Conservation (phyloP, 2,797 vertebrate genomes). For the Intellagama lesueurii region DNA sequence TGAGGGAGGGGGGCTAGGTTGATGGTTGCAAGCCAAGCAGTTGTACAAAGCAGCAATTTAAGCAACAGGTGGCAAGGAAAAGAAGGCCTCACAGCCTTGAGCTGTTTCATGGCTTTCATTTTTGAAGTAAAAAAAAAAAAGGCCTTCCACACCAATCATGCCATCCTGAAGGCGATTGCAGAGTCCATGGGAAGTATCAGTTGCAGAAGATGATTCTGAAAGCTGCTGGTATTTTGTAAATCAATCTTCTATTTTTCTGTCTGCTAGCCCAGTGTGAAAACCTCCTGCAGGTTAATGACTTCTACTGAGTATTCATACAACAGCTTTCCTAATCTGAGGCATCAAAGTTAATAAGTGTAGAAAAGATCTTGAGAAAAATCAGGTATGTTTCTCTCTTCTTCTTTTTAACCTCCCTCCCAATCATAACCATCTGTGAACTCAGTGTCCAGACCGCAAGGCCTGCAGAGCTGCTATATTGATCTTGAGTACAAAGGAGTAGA, state of each 20-base stretch:
- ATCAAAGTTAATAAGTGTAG: background rate
- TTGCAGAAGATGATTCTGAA: constrained; percentile 23
- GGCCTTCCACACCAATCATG: background rate
- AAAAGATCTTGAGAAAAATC: background rate
- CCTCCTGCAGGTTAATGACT: background rate
- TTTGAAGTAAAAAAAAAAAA: background rate
- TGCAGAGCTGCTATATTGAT: background rate
- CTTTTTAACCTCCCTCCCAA: background rate
- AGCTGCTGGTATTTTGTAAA: background rate
- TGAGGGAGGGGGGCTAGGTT: background rate
- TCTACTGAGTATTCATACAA: background rate
- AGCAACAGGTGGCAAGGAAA: constrained; percentile 9
- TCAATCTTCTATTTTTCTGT: background rate
- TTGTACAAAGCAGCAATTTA: background rate
- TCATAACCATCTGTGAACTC: background rate
- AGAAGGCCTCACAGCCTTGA: background rate
- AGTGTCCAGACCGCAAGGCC: background rate
- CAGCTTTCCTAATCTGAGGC: background rate
- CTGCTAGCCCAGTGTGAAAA: background rate
- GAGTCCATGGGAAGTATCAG: background rate
- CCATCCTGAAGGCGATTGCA: background rate
- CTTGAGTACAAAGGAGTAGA: background rate
- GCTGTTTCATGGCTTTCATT: background rate
- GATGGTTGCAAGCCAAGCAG: constrained; percentile 5
- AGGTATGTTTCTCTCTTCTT: background rate